Conservation (phyloP, 2,888 invertebrate genomes). For the Hecatera dysodea region DNA sequence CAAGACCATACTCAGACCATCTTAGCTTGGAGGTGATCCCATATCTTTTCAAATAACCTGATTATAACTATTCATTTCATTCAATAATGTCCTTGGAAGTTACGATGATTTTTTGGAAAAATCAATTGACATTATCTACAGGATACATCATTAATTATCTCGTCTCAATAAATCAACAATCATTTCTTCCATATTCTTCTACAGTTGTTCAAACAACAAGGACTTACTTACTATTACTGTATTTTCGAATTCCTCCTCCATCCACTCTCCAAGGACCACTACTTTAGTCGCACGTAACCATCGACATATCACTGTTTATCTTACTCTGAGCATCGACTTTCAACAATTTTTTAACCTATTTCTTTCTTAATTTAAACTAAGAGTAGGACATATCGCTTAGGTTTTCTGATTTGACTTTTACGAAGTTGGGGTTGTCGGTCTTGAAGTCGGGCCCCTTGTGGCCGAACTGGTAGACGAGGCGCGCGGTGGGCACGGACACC, state of each 20-base stretch:
- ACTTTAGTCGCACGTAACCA: slow-evolving; percentile 51
- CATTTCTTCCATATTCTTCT: slow-evolving; percentile 34
- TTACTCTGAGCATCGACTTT: slow-evolving; percentile 68
- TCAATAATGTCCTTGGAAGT: slow-evolving; percentile 59
- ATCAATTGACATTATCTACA: slow-evolving; percentile 56
- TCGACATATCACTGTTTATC: slow-evolving; percentile 65
- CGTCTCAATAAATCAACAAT: slow-evolving; percentile 54
- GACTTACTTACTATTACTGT: slow-evolving; percentile 65
- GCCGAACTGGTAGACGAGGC: slow-evolving; percentile 96
- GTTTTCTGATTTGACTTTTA: slow-evolving; percentile 84
- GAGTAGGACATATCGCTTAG: slow-evolving; percentile 76
- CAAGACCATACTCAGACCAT: slow-evolving; percentile 36
- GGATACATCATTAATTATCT: slow-evolving; percentile 24
- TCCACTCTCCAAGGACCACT: slow-evolving; percentile 53
- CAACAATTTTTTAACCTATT: slow-evolving; percentile 65
- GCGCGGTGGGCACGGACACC: slow-evolving; percentile 93
- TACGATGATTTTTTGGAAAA: slow-evolving; percentile 53
- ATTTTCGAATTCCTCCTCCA: slow-evolving; percentile 58
- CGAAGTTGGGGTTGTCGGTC: slow-evolving; percentile 91
- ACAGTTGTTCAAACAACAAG: slow-evolving; percentile 26
- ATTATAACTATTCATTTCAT: slow-evolving; percentile 58
- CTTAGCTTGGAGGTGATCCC: slow-evolving; percentile 56
- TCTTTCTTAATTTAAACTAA: slow-evolving; percentile 74
- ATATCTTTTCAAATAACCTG: slow-evolving; percentile 55
- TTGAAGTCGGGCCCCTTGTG: slow-evolving; percentile 95